Percentiles rank a stretch among this genome's conserved stretches.
Evolutionary conservation across 2,113 vertebrate species (phyloP).

Genomic region (Apteryx owenii): DNA sequence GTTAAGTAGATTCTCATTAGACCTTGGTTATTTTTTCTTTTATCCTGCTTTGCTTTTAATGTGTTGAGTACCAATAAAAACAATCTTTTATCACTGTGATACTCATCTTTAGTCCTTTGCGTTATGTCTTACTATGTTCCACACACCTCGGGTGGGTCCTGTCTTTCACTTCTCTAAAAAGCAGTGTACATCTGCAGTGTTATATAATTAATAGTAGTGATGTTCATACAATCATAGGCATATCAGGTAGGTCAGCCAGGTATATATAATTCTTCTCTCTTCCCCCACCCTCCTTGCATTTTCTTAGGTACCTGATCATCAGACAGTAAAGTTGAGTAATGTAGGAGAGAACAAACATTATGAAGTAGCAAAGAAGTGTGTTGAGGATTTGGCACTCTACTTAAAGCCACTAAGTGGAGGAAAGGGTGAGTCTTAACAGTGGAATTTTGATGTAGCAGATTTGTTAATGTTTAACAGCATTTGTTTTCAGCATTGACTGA

Average conservation of each 20-base stretch:
- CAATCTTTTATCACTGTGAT: neutral
- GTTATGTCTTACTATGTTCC: neutral
- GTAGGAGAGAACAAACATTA: conserved; percentile 91
- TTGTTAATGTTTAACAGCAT: neutral
- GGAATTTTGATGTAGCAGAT: neutral
- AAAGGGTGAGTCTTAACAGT: conserved; percentile 84
- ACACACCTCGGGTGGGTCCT: neutral
- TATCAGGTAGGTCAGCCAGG: neutral
- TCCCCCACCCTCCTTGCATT: neutral
- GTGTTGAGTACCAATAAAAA: neutral
- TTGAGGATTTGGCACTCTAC: conserved; percentile 95
- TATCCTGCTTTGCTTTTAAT: neutral
- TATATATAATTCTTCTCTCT: neutral
- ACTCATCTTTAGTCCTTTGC: neutral
- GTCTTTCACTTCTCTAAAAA: neutral
- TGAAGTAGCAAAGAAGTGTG: conserved; percentile 91
- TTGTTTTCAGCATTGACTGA: neutral
- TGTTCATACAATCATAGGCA: neutral
- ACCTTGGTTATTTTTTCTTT: neutral
- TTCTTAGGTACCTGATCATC: conserved; percentile 87
- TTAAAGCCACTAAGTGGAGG: conserved; percentile 92
- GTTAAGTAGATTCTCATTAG: neutral
- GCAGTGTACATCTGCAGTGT: conserved; percentile 26
- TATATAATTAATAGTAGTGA: neutral
- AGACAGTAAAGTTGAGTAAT: conserved; percentile 88